phyloP scores from a whole-genome alignment of 2,113 vertebrate species.

The Tetraodon nigroviridis region DNA sequence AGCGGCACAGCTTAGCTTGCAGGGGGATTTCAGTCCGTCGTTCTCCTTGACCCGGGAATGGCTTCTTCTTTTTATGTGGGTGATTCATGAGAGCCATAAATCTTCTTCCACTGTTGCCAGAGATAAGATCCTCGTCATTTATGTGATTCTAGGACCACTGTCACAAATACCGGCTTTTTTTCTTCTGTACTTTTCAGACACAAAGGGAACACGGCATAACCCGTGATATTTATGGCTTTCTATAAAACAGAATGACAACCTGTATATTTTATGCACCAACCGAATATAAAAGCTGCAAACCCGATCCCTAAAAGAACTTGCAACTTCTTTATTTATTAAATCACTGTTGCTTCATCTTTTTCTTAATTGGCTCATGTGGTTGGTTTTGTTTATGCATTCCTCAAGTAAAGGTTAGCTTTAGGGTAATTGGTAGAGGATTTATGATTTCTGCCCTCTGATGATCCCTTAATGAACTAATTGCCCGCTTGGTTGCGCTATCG shows the following conservation, averaged over 20 bases:
- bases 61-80: slow-evolving; percentile 22
- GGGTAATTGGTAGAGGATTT: slow-evolving; percentile 59
- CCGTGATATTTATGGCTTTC: slow-evolving; percentile 3
- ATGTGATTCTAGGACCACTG: slow-evolving; percentile 32
- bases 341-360: slow-evolving; percentile 8
- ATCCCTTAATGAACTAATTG: slow-evolving; percentile 61
- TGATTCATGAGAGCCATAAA: slow-evolving; percentile 35
- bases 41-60: slow-evolving; percentile 43
- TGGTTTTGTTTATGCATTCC: slow-evolving; percentile 38
- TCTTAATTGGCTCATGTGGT: slow-evolving; percentile 4
- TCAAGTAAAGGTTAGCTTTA: slow-evolving; percentile 38
- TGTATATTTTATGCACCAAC: background rate
- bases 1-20: slow-evolving; percentile 10
- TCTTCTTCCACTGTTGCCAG: slow-evolving; percentile 35
- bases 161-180: slow-evolving; percentile 39
- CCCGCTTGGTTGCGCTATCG: slow-evolving; percentile 47
- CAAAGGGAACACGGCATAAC: slow-evolving; percentile 2
- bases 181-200: slow-evolving; percentile 20
- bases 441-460: slow-evolving; percentile 52
- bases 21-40: slow-evolving; percentile 13
- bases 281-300: background rate
- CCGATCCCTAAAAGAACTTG: slow-evolving; percentile 3
- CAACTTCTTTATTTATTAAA: background rate
- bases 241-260: slow-evolving; percentile 5
- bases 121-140: slow-evolving; percentile 51